phyloP scores from a whole-genome alignment of 2,113 vertebrate genomes.

The Cottus gobio region DNA sequence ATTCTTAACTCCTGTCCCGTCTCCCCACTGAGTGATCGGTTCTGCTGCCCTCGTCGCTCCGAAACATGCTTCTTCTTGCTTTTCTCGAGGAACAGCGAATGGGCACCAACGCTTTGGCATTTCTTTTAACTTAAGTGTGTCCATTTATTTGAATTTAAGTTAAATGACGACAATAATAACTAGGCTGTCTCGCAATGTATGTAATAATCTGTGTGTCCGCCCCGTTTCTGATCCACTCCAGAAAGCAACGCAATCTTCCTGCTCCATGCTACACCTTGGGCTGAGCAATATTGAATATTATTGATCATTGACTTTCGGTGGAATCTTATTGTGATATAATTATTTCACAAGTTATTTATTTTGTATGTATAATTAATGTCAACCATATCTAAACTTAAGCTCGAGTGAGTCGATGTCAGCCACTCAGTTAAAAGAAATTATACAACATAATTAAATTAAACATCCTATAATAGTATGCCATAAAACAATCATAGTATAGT shows the following conservation, averaged over 20 bases:
- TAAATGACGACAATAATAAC: background rate
- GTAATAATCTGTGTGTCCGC: background rate
- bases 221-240: background rate
- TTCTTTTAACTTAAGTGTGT: background rate
- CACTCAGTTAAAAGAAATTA: too few relatives aligned
- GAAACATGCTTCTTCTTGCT: background rate
- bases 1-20: constrained; percentile 1
- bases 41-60: background rate
- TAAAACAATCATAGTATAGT: background rate
- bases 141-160: background rate
- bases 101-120: background rate
- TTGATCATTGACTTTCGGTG: background rate
- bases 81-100: constrained; percentile 13
- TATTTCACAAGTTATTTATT: background rate
- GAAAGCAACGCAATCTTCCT: background rate
- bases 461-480: background rate
- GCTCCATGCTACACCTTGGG: background rate
- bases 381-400: too few relatives aligned
- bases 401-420: too few relatives aligned
- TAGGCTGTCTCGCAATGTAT: background rate
- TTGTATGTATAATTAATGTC: too few relatives aligned
- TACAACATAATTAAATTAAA: too few relatives aligned
- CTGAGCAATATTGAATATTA: background rate
- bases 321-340: background rate
- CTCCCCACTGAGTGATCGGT: constrained; percentile 15